These are phyloP conservation scores for Papilio polyxenes DNA, from an alignment of 1,140 invertebrate species.

Conservation along the genomic window DNA sequence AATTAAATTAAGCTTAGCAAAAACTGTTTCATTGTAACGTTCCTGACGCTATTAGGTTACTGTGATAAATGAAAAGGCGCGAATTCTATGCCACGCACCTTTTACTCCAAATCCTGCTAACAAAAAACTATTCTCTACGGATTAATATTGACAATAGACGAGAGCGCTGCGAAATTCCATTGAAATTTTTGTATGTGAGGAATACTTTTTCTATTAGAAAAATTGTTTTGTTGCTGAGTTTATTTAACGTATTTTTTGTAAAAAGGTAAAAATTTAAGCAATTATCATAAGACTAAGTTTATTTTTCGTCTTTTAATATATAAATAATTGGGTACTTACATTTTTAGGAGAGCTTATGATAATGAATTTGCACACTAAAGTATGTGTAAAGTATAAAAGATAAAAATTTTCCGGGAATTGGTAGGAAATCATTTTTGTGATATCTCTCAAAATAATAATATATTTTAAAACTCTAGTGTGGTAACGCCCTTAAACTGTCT, in stretches of 20 bases:
- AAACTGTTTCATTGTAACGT: conserved; percentile 15
- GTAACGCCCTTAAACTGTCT: not conserved
- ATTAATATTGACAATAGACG: conserved; percentile 45
- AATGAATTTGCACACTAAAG: too few relatives aligned
- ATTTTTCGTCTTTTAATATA: too few relatives aligned
- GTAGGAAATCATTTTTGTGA: too few relatives aligned
- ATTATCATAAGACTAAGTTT: too few relatives aligned
- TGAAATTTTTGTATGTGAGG: conserved; percentile 15
- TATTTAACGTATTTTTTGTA: not conserved
- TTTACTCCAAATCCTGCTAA: conserved; percentile 42
- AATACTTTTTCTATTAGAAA: not conserved
- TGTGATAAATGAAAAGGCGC: conserved; percentile 29
- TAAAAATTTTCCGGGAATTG: too few relatives aligned
- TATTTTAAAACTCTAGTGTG: conserved; percentile 21
- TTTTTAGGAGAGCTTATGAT: too few relatives aligned
- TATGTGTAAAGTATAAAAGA: too few relatives aligned
- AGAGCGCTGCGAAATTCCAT: conserved; percentile 25
- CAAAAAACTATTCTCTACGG: conserved; percentile 45
- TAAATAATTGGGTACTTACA: too few relatives aligned
- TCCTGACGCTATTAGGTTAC: conserved; percentile 27
- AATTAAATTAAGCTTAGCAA: conserved; percentile 35
- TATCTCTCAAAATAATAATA: not conserved
- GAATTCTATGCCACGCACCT: conserved; percentile 34
- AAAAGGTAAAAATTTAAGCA: not conserved
- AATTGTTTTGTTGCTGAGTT: conserved; percentile 2